Conservation (phyloP, 2,113 vertebrate species). For the Dissostichus mawsoni region DNA sequence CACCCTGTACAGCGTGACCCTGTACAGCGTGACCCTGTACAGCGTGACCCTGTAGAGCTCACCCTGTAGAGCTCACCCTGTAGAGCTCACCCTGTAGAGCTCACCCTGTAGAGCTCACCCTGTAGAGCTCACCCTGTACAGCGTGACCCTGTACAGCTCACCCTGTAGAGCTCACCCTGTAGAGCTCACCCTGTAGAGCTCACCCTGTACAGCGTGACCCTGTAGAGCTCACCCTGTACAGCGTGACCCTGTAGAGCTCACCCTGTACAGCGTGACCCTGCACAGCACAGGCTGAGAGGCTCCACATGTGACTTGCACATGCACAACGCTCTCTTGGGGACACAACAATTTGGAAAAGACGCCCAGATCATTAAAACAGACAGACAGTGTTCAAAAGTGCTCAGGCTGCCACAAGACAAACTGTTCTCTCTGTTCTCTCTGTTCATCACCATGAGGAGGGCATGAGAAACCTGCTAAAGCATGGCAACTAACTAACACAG, state of each 20-base stretch:
- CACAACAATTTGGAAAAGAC: slow-evolving; percentile 27
- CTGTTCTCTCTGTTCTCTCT: slow-evolving; percentile 20
- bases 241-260: too few relatives aligned
- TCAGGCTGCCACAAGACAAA: slow-evolving; percentile 15
- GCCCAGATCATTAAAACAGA: slow-evolving; percentile 18
- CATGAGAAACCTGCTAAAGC: slow-evolving; percentile 28
- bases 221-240: slow-evolving; percentile 64
- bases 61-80: slow-evolving; percentile 64
- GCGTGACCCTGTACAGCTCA: too few relatives aligned
- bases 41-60: too few relatives aligned
- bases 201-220: too few relatives aligned
- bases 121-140: slow-evolving; percentile 63
- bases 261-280: slow-evolving; percentile 64
- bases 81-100: slow-evolving; percentile 61
- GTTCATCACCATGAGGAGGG: slow-evolving; percentile 2
- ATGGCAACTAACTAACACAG: not conserved
- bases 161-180: slow-evolving; percentile 63
- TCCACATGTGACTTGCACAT: slow-evolving; percentile 66
- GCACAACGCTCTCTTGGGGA: slow-evolving; percentile 13
- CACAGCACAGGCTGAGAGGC: slow-evolving; percentile 5
- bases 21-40: too few relatives aligned
- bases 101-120: slow-evolving; percentile 67
- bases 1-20: too few relatives aligned
- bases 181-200: slow-evolving; percentile 63
- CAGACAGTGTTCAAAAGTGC: slow-evolving; percentile 13